A percentile compares a stretch with the other conserved stretches of the same genome.
Conservation (phyloP, 2,113 vertebrate genomes). For the Plectropomus leopardus region DNA sequence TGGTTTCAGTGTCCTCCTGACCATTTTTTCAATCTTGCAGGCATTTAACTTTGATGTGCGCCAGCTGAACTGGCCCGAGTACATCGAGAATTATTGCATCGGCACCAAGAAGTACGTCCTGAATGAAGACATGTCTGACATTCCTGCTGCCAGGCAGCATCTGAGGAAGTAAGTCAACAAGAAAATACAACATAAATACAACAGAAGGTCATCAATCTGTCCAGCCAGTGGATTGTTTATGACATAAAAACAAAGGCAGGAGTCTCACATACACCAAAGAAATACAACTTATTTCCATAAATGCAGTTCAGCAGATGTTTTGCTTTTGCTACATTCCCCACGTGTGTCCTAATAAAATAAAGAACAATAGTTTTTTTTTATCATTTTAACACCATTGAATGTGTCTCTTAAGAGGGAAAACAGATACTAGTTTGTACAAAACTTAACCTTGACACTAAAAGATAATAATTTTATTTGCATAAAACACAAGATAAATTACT, state of each 20-base stretch:
- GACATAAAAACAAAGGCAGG: no score
- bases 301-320: neutral
- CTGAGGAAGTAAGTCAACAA: slow-evolving; percentile 89
- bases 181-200: neutral
- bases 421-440: neutral
- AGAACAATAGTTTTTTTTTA: neutral
- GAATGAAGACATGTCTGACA: slow-evolving; percentile 96
- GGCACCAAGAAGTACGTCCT: slow-evolving; percentile 96
- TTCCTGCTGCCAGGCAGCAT: slow-evolving; percentile 93
- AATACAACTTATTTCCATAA: neutral
- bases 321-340: neutral
- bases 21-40: slow-evolving; percentile 73
- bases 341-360: neutral
- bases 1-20: neutral
- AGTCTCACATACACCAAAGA: neutral
- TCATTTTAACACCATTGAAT: neutral
- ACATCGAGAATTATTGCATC: slow-evolving; percentile 95
- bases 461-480: neutral
- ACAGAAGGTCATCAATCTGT: neutral
- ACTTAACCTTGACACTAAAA: neutral
- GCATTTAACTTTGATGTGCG: slow-evolving; percentile 95
- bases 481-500: neutral
- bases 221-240: no score
- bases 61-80: slow-evolving; percentile 95
- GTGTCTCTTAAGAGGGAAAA: neutral